phyloP scores from a whole-genome alignment of 1,140 invertebrate species.

The Tetramorium simillimum region DNA sequence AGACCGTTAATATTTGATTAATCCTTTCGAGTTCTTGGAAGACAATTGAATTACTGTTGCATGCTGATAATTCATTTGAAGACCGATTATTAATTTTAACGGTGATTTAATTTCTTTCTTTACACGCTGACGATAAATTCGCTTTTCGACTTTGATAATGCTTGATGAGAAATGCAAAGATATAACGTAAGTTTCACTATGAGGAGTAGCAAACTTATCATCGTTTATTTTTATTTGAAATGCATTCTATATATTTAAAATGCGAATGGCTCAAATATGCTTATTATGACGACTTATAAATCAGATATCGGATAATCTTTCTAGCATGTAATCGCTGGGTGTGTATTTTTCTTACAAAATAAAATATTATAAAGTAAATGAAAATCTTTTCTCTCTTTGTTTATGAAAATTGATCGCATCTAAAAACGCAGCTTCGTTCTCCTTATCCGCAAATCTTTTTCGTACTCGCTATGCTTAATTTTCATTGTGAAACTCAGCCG shows the following conservation, averaged over 20 bases:
- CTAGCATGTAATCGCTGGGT: neutral
- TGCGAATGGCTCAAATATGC: neutral
- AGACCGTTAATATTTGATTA: neutral
- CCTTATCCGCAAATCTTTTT: slow-evolving; percentile 20
- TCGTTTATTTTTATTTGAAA: neutral
- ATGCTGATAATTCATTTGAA: neutral
- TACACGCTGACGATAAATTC: neutral
- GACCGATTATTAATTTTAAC: neutral
- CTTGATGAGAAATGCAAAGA: neutral
- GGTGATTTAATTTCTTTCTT: neutral
- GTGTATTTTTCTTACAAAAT: neutral
- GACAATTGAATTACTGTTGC: neutral
- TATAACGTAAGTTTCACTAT: neutral
- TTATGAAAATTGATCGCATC: neutral
- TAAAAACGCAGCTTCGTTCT: neutral
- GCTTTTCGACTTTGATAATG: neutral
- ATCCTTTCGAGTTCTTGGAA: neutral
- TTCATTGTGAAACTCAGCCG: slow-evolving; percentile 32
- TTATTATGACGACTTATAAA: neutral
- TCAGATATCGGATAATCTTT: neutral
- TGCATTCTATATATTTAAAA: neutral
- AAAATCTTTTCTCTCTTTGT: neutral
- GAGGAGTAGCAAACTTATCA: neutral
- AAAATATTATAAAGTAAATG: neutral
- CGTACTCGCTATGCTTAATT: slow-evolving; percentile 18